These are phyloP conservation scores for Halyomorpha halys DNA, from an alignment of 1,140 invertebrate genomes.

Conservation along the genomic window DNA sequence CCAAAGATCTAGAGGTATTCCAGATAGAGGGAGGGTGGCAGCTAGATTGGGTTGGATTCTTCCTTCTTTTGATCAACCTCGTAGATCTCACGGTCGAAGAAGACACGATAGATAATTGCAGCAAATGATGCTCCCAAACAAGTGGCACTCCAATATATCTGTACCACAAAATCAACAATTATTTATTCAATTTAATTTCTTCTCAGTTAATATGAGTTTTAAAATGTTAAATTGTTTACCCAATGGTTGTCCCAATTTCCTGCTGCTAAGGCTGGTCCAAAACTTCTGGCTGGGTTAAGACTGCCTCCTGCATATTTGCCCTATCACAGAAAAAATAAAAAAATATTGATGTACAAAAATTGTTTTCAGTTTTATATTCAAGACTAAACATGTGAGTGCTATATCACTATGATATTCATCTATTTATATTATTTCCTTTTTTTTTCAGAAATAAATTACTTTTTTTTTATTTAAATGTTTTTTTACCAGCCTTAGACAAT, in stretches of 20 bases:
- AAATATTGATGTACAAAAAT: no score
- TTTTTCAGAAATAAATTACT: no score
- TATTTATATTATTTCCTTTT: no score
- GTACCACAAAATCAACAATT: slow-evolving; percentile 26
- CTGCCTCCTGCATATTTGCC: slow-evolving; percentile 43
- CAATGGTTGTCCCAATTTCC: slow-evolving; percentile 41
- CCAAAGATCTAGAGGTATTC: not conserved
- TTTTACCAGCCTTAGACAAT: no score
- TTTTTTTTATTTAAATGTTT: no score
- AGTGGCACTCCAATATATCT: slow-evolving; percentile 78
- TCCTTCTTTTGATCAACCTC: slow-evolving; percentile 7
- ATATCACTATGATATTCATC: no score
- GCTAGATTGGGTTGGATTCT: slow-evolving; percentile 12
- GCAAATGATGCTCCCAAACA: slow-evolving; percentile 61
- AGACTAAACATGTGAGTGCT: no score
- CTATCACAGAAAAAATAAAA: slow-evolving; percentile 30
- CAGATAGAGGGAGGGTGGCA: not conserved
- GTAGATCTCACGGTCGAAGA: not conserved
- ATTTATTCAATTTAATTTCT: no score
- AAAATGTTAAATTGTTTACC: slow-evolving; percentile 36
- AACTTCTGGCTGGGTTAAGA: slow-evolving; percentile 45
- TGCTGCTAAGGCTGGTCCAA: slow-evolving; percentile 42
- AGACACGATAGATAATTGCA: slow-evolving; percentile 51
- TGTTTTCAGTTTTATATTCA: no score
- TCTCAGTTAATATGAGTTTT: no score